A percentile compares a stretch with the other conserved stretches of the same genome.
phyloP scores from a whole-genome alignment of 2,888 invertebrate species.

The Platerodrilus igneus region DNA sequence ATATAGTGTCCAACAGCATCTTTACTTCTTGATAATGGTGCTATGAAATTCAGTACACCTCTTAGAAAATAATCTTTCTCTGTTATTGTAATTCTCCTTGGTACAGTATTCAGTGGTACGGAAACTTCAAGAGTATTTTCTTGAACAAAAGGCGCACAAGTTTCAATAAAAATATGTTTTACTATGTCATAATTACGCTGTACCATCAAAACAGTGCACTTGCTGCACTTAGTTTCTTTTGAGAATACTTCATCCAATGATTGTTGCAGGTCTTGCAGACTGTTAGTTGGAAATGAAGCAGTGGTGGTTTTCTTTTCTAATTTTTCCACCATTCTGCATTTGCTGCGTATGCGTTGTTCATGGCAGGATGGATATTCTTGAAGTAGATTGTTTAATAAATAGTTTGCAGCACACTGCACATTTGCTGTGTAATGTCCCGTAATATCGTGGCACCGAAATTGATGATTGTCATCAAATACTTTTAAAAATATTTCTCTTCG shows the following conservation, averaged over 20 bases:
- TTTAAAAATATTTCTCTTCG: conserved; percentile 1
- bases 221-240: background rate
- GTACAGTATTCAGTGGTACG: no score
- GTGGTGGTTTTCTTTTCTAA: background rate
- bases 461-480: background rate
- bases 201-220: background rate
- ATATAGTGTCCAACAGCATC: no score
- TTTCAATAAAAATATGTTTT: background rate
- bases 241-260: background rate
- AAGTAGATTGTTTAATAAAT: background rate
- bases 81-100: no score
- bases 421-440: background rate
- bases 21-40: no score
- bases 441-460: background rate
- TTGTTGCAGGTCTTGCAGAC: background rate
- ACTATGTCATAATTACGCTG: background rate
- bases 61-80: no score
- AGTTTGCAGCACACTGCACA: background rate
- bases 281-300: background rate
- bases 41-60: no score
- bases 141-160: background rate
- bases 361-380: background rate
- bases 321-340: background rate
- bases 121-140: no score
- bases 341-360: background rate